Evolutionary conservation across 2,888 invertebrate species (phyloP), one percentile per base, ranked within the genome.

Genomic region (Cephus nigrinus): DNA sequence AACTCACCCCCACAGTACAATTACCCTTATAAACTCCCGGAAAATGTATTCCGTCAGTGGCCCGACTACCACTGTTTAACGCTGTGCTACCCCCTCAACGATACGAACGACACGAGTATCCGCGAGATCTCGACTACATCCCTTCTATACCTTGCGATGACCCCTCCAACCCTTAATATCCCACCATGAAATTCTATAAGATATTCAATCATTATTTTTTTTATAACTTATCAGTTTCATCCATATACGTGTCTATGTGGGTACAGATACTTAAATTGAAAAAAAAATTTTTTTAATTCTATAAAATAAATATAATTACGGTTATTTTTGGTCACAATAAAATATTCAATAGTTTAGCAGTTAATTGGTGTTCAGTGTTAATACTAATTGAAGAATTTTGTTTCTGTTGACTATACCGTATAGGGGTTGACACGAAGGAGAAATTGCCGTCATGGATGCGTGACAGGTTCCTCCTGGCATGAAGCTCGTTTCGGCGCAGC

Each of bases 401-500:
- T 55, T 55, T 55, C 23, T 55, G 23, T 55, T 23, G 23, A 55
- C 71, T 71, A 32, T 71, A 71, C 31, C 11, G 71, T 31, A 15
- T 12, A 71, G 71, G 31, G 31, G 71, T 33, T 31, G 31, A 32
- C 71, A 32, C 71, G 71, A 31, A 71, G 33, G 74, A 30, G 74
- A 73, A 33, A 33, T 32, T 31, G 71, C 31, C 32, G 71, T 12
- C 71, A 33, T 33, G 35, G 35, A 33, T 12, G 34, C 81, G 81
- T 83, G 85, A 84, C 84, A 84, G 84, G 82, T 81, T 55, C 40
- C 40, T 55, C 80, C 79, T 80, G 80, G 80, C 81, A 82, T 83
- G 83, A 82, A 85, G 82, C 86, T 87, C 85, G 84, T 84, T 84
- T 83, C 82, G 79, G 81, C 82, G 82, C 82, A 81, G 34, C n/a